Base-by-base conservation (phyloP, 2,888 invertebrate genomes). In the Dexiosoma caninum region DNA sequence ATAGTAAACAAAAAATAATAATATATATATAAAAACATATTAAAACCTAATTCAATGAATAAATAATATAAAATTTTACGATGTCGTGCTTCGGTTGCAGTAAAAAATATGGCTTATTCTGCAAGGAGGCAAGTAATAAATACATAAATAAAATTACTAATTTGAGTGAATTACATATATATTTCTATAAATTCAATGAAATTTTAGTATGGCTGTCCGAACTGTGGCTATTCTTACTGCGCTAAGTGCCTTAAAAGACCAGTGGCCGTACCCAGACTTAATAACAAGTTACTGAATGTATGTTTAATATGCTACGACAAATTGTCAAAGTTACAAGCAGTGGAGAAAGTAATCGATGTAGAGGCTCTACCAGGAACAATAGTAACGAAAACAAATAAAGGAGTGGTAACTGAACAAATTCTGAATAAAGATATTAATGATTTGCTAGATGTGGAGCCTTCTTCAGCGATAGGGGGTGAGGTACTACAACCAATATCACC, bases 161-260 rank as follows among this genome's bases (percentile, higher is more conserved):
- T 53, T 66, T 14, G 2, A 14, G 7, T 23, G 2, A 27, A 1
- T 12, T 27, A 37, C 9, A 10, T 9, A 5, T 27, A 16, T 64
- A 30, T 30, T 59, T 19, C 9, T 2, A 51, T 16, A 4, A 46
- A 27, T 14, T 66, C 8, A 21, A 16, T 23, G 0, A n/a, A 23
- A 35, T 30, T 42, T 23, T 90, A 96, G 96, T 92, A 93, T 91
- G 96, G 95, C 19, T 97, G 97, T 88, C 94, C 95, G 46, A 93
- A 92, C 85, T 97, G 97, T 91, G 95, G 95, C 32, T 94, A 94
- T 90, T 94, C 95, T 55, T 96, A 94, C 90, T 97, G 97, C 88
- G 93, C 92, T 78, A 96, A 95, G 89, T 97, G 97, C 89, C 90
- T 97, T 57, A 93, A 93, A 84, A 92, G 95, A 85, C 94, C 94